Percentiles rank a stretch among this genome's conserved stretches.
Conservation (phyloP, 2,113 vertebrate genomes). For the Alethe castanea region DNA sequence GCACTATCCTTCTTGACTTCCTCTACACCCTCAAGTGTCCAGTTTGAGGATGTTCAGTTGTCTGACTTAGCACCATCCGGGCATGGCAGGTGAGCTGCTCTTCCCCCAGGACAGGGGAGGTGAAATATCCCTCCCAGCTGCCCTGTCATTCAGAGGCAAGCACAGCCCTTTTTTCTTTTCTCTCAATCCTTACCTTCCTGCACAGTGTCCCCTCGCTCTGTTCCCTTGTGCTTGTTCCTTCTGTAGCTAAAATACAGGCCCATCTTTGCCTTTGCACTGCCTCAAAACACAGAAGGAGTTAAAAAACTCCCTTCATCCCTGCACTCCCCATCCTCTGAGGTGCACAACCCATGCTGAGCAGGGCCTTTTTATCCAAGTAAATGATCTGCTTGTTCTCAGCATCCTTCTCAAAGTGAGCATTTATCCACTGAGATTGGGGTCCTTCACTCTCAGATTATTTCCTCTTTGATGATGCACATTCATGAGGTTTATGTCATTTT, state of each 20-base stretch:
- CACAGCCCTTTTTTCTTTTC: background rate
- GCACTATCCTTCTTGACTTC: background rate
- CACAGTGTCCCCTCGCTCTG: fast-evolving
- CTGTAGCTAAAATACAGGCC: fast-evolving
- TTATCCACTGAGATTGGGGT: background rate
- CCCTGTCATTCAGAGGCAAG: background rate
- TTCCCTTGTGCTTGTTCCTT: background rate
- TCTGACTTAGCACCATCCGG: background rate
- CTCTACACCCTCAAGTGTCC: background rate
- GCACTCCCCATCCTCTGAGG: background rate
- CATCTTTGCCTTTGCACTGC: background rate
- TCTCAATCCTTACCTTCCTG: background rate
- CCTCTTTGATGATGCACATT: background rate
- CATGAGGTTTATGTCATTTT: background rate
- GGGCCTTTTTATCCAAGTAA: background rate
- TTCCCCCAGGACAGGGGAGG: background rate
- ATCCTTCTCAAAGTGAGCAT: background rate
- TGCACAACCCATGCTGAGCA: background rate
- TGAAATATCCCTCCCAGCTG: background rate
- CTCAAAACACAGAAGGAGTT: background rate
- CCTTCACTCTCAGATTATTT: background rate
- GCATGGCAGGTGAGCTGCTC: background rate
- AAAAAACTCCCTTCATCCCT: background rate
- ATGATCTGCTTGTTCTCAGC: background rate
- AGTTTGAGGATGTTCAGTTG: background rate